A percentile compares a stretch with the other conserved stretches of the same genome.
These are phyloP conservation scores for Labeo calbasu DNA, from an alignment of 2,797 vertebrate genomes.

Conservation along the genomic window DNA sequence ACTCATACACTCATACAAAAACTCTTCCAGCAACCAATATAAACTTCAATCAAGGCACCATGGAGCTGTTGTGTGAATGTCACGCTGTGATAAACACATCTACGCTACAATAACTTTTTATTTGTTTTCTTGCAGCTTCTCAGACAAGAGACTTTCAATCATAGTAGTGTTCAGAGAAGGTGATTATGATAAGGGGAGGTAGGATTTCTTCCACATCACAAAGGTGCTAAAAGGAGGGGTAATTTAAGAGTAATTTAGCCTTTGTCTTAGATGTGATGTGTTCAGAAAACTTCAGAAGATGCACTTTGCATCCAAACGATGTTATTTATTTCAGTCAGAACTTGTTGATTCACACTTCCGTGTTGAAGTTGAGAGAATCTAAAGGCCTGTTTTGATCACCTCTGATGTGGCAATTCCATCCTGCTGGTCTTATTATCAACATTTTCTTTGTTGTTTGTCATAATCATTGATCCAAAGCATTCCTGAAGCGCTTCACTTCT, in stretches of 20 bases:
- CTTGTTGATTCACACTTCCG: neutral
- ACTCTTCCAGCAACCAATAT: constrained; percentile 30
- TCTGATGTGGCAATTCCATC: constrained; percentile 22
- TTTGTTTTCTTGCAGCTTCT: constrained; percentile 35
- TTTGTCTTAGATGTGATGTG: constrained; percentile 36
- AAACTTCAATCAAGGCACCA: constrained; percentile 44
- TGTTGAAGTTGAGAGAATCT: constrained; percentile 28
- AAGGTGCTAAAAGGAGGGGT: constrained; percentile 25
- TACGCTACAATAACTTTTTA: constrained; percentile 40
- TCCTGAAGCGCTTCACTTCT: neutral
- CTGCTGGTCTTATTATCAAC: constrained; percentile 5
- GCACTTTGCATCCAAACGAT: neutral
- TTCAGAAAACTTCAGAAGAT: constrained; percentile 11
- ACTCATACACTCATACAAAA: constrained; percentile 23
- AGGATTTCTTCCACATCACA: constrained; percentile 21
- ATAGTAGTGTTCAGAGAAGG: constrained; percentile 17
- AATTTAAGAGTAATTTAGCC: constrained; percentile 26
- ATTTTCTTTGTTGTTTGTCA: constrained; percentile 31
- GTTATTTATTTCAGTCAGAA: neutral
- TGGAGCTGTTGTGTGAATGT: constrained; percentile 35
- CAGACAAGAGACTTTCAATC: constrained; percentile 41
- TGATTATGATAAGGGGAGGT: constrained; percentile 30
- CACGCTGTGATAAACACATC: constrained; percentile 45
- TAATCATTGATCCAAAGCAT: neutral
- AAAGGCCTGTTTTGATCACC: constrained; percentile 53